Base-by-base conservation (phyloP, 2,113 vertebrate genomes). In the Dipodomys ordii region DNA sequence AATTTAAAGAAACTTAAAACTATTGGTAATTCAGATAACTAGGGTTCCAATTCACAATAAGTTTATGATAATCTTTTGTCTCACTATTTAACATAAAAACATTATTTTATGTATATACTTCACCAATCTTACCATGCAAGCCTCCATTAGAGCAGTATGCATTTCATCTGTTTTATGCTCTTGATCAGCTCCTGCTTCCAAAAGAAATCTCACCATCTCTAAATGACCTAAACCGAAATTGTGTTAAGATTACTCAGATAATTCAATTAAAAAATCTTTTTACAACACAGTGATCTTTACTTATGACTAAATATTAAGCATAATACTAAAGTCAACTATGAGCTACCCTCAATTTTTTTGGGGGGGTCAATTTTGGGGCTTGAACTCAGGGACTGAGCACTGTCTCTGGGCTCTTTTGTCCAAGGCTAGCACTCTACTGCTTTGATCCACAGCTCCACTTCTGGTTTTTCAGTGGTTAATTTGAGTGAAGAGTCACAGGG, bases 151-250 rank as follows among this genome's bases (percentile, higher is more conserved):
- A 28, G 99, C 99, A 65, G 99, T 99, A 95, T 99, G 99, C 99
- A 99, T 99, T 97, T 99, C 99, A 97, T 99, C 99, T 18, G 99
- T 99, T 98, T 99, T 99, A 97, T 99, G 99, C 91, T 99, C 99
- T 98, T 99, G 99, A 97, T 99, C 99, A 9, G 99, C 99, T 81
- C 99, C 99, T 92, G 99, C 99, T 97, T 99, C 99, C 98, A 99
- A 98, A 88, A 99, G 98, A 98, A 99, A 99, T 32, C 99, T 98
- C 98, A 99, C 99, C 99, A 99, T 99, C 97, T 99, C 99, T 96
- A 99, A 98, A 95, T 99, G 99, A 94, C 99, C 99, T 99, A 98
- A 53, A 93, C 0, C 7, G 72, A 95, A 92, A 94, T 30, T 28
- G 32, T 0, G 65, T 32, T 83, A n/a, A 39, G 30, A 87, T 96